These are phyloP conservation scores for Pentalonia nigronervosa DNA, from an alignment of 1,140 invertebrate genomes.

Conservation along the genomic window DNA sequence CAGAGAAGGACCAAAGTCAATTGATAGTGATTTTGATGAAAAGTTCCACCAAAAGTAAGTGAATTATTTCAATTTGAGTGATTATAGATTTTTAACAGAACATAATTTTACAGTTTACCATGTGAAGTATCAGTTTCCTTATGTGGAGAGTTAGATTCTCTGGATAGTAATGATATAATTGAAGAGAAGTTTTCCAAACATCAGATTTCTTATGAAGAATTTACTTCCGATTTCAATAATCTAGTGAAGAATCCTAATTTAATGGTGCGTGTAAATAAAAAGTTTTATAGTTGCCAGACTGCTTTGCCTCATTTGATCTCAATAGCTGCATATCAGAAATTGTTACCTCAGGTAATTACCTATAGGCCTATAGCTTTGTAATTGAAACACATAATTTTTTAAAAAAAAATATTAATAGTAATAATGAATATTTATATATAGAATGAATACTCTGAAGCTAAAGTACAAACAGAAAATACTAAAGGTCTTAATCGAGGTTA, in stretches of 20 bases:
- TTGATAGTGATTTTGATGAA: slow-evolving; percentile 85
- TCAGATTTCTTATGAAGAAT: slow-evolving; percentile 82
- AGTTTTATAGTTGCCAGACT: slow-evolving; percentile 87
- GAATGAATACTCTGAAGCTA: slow-evolving; percentile 43
- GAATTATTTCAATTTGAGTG: background rate
- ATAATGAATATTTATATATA: background rate
- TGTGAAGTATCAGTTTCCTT: slow-evolving; percentile 78
- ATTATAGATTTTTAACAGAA: background rate
- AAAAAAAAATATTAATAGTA: background rate
- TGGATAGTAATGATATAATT: slow-evolving; percentile 67
- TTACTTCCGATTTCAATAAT: slow-evolving; percentile 80
- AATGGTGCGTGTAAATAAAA: slow-evolving; percentile 85
- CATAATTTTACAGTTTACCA: slow-evolving; percentile 42
- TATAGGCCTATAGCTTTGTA: background rate
- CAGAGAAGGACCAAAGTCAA: slow-evolving; percentile 52
- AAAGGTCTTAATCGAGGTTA: slow-evolving; percentile 63
- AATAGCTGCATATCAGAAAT: slow-evolving; percentile 59
- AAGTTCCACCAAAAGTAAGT: slow-evolving; percentile 48
- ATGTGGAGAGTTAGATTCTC: slow-evolving; percentile 76
- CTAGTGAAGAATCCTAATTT: slow-evolving; percentile 81
- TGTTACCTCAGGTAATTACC: slow-evolving; percentile 57
- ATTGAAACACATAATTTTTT: background rate
- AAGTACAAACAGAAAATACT: slow-evolving; percentile 57
- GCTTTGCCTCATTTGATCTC: slow-evolving; percentile 89
- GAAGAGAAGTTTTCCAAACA: slow-evolving; percentile 78